Evolutionary conservation across 1,140 invertebrate species (phyloP).

Genomic region (Zophobas atratus): DNA sequence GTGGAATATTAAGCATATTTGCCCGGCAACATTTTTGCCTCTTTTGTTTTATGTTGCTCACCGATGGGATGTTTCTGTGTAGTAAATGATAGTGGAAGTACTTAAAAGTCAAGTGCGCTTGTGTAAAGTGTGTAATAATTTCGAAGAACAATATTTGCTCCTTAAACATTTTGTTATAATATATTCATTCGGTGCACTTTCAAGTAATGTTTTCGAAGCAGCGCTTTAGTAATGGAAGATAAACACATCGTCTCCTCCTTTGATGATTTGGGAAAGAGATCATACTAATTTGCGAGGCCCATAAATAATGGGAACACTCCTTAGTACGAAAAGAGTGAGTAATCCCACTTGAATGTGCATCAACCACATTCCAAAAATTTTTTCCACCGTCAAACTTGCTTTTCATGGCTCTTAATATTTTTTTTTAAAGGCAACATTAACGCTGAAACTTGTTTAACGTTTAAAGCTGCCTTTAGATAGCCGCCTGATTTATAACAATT

Average conservation of each 20-base stretch:
- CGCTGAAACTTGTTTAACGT: slow-evolving; percentile 32
- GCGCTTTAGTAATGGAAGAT: slow-evolving; percentile 16
- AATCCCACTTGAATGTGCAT: slow-evolving; percentile 32
- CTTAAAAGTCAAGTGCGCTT: slow-evolving; percentile 20
- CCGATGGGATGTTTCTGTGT: too few species aligned
- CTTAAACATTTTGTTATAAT: slow-evolving; percentile 36
- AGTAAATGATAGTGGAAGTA: slow-evolving; percentile 6
- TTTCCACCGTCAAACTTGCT: slow-evolving; percentile 18
- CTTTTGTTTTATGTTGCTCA: too few species aligned
- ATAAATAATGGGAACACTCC: slow-evolving; percentile 37
- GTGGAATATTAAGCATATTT: too few species aligned
- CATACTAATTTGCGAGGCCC: slow-evolving; percentile 7
- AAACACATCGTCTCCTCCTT: slow-evolving; percentile 14
- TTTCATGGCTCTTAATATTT: slow-evolving; percentile 39
- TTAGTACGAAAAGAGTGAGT: slow-evolving; percentile 23
- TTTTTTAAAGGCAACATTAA: slow-evolving; percentile 25
- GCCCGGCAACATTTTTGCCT: too few species aligned
- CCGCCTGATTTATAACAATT: slow-evolving; percentile 35
- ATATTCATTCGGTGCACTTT: slow-evolving; percentile 23
- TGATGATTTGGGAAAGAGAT: slow-evolving; percentile 27
- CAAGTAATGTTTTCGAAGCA: slow-evolving; percentile 11
- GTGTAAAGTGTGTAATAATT: slow-evolving; percentile 41
- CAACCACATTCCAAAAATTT: slow-evolving; percentile 40
- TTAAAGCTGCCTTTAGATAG: slow-evolving; percentile 15
- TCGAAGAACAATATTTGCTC: slow-evolving; percentile 37